Evolutionary conservation across 92 coral and sea anemone species (phyloP).

Genomic region (Virgularia gustaviana): DNA sequence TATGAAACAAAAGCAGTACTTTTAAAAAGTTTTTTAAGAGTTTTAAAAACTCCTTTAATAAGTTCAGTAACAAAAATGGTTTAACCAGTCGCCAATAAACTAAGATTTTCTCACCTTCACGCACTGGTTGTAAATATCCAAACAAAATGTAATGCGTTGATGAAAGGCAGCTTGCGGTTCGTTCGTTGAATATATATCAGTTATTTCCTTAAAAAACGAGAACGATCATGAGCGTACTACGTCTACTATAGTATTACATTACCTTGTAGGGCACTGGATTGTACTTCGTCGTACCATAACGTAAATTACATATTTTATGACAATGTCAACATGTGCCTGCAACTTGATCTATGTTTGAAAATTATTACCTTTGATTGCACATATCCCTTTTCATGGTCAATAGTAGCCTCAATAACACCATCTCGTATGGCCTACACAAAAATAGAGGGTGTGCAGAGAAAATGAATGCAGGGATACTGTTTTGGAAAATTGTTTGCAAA

Average conservation of each 20-base stretch:
- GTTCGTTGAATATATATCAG: slow-evolving; percentile 93
- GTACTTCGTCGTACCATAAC: too few species aligned
- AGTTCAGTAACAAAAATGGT: too few species aligned
- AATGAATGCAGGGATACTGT: too few species aligned
- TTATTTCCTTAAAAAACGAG: slow-evolving; percentile 66
- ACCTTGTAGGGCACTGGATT: too few species aligned
- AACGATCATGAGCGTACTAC: too few species aligned
- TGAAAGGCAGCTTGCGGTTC: slow-evolving; percentile 99
- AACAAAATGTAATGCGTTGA: slow-evolving; percentile 93
- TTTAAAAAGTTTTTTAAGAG: background rate
- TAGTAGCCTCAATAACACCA: slow-evolving; percentile 99
- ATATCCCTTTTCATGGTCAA: slow-evolving; percentile 90
- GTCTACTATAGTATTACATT: too few species aligned
- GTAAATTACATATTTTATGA: background rate
- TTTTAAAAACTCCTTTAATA: too few species aligned
- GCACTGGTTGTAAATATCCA: slow-evolving; percentile 93
- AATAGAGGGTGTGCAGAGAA: too few species aligned
- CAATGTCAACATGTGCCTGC: background rate
- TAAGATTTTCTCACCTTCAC: slow-evolving; percentile 81
- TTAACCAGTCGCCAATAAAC: too few species aligned
- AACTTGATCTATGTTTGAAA: too few species aligned
- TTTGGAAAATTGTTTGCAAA: too few species aligned
- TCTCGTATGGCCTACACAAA: slow-evolving; percentile 83
- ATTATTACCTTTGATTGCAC: slow-evolving; percentile 88
- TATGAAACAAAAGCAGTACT: background rate